These are phyloP conservation scores for Microplitis deprimator DNA, from an alignment of 2,888 invertebrate species.

Conservation along the genomic window DNA sequence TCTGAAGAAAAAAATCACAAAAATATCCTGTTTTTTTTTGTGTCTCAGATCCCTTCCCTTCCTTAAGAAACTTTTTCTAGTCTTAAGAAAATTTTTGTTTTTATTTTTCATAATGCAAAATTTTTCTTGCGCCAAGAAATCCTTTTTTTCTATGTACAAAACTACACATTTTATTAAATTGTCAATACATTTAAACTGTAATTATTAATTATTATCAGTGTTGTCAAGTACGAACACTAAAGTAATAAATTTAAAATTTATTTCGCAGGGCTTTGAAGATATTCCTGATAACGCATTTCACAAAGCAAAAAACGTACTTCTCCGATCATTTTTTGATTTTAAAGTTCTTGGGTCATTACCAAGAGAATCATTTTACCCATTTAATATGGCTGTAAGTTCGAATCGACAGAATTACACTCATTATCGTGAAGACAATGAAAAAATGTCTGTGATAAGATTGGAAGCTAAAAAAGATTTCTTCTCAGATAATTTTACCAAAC, in stretches of 20 bases:
- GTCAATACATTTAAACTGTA: not conserved
- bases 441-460: conserved; percentile 78
- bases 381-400: conserved; percentile 68
- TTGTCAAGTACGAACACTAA: not conserved
- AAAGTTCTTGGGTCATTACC: conserved; percentile 73
- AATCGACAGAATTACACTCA: not conserved
- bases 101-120: no score
- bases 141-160: no score
- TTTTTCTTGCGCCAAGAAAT: no score
- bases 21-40: no score
- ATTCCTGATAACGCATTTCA: conserved; percentile 17
- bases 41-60: no score
- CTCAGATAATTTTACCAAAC: conserved; percentile 56
- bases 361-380: conserved; percentile 78
- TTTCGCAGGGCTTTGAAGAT: conserved; percentile 37
- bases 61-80: no score
- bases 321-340: conserved; percentile 80
- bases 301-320: conserved; percentile 1
- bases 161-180: no score
- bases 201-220: not conserved
- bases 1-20: no score
- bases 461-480: conserved; percentile 75
- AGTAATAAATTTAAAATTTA: conserved; percentile 27
- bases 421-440: conserved; percentile 71
- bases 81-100: no score